phyloP scores from a whole-genome alignment of 1,140 invertebrate genomes.

The Drosophila burlai region DNA sequence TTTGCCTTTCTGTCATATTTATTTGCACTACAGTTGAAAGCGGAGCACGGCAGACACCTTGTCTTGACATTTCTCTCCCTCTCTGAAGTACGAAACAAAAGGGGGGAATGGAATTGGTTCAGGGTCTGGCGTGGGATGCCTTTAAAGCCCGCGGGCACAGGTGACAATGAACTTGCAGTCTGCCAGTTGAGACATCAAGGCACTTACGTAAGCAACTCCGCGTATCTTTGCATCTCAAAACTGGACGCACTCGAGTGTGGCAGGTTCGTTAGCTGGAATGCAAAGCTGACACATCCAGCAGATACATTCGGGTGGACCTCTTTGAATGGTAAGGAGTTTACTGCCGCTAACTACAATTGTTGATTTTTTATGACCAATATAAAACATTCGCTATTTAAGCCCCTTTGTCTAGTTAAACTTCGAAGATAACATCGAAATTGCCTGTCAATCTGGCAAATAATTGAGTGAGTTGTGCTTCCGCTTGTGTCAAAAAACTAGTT shows the following conservation, averaged over 20 bases:
- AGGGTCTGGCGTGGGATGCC: slow-evolving; percentile 44
- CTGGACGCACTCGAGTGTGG: slow-evolving; percentile 62
- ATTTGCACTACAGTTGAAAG: slow-evolving; percentile 74
- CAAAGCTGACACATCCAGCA: not conserved
- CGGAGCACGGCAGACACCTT: slow-evolving; percentile 45
- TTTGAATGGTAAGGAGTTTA: not conserved
- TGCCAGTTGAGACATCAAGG: slow-evolving; percentile 21
- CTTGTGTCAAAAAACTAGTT: slow-evolving; percentile 9
- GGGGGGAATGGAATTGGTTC: slow-evolving; percentile 18
- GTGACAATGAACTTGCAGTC: slow-evolving; percentile 74
- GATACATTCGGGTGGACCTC: slow-evolving; percentile 3
- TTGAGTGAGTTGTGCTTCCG: slow-evolving; percentile 10
- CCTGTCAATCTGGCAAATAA: slow-evolving; percentile 8
- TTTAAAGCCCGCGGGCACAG: slow-evolving; percentile 12
- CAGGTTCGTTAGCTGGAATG: slow-evolving; percentile 58
- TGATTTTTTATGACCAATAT: not conserved
- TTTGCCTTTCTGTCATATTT: slow-evolving; percentile 61
- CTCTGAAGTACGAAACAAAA: not conserved
- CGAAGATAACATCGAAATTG: slow-evolving; percentile 4
- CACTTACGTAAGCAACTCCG: slow-evolving; percentile 48
- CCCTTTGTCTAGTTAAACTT: not conserved
- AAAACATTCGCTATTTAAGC: not conserved
- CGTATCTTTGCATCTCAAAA: slow-evolving; percentile 40
- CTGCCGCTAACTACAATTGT: not conserved
- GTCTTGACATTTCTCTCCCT: not conserved